A percentile compares a stretch with the other conserved stretches of the same genome.
These are phyloP conservation scores for Gephyroberyx darwinii DNA, from an alignment of 2,797 vertebrate species.

Conservation along the genomic window DNA sequence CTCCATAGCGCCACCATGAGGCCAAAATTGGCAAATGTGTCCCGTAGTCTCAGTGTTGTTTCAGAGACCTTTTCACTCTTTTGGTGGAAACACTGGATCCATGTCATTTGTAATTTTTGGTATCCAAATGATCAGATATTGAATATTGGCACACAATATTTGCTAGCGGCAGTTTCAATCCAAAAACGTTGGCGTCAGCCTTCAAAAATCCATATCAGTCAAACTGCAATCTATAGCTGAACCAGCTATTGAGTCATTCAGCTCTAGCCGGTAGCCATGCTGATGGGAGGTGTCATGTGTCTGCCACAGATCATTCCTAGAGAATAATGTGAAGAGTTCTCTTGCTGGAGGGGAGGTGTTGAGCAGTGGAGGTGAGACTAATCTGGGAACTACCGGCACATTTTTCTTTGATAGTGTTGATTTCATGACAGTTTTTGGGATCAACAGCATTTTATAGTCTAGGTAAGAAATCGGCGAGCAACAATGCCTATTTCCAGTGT, in stretches of 20 bases:
- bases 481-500: not conserved
- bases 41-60: too few species aligned
- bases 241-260: not conserved
- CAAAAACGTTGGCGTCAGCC: too few species aligned
- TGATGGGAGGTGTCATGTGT: slow-evolving; percentile 31
- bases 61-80: too few species aligned
- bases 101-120: too few species aligned
- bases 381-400: not conserved
- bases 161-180: too few species aligned
- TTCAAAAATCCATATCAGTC: too few species aligned
- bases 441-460: not conserved
- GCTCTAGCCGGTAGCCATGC: not conserved
- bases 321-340: slow-evolving; percentile 79
- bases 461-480: too few species aligned
- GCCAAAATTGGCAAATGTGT: too few species aligned
- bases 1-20: too few species aligned
- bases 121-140: too few species aligned
- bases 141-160: too few species aligned
- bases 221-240: not conserved
- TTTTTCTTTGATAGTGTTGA: not conserved
- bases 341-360: slow-evolving; percentile 61
- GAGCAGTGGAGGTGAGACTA: slow-evolving; percentile 75
- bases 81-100: too few species aligned
- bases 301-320: slow-evolving; percentile 72
- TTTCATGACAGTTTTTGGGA: not conserved